A percentile compares a stretch with the other conserved stretches of the same genome.
Conservation (phyloP, 2,888 invertebrate species). For the Harpalus rufipes region DNA sequence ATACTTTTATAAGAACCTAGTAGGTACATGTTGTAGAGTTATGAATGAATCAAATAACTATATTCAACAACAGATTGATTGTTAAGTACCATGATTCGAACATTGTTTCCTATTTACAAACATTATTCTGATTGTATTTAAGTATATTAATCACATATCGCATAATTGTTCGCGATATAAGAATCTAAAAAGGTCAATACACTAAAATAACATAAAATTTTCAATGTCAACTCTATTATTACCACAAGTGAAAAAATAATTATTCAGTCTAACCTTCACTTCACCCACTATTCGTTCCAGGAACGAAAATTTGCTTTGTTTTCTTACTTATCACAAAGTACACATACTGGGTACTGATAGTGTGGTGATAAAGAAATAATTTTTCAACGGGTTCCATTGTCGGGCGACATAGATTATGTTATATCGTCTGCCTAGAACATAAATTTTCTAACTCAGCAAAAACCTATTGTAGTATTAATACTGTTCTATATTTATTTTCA, state of each 20-base stretch:
- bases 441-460: too few species aligned
- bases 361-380: not conserved
- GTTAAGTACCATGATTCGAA: not conserved
- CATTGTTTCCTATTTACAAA: constrained; percentile 23
- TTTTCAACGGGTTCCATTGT: constrained; percentile 1
- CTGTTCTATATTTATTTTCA: too few species aligned
- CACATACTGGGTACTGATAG: constrained; percentile 16
- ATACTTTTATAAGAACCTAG: too few species aligned
- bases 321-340: constrained; percentile 32
- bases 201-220: constrained; percentile 29
- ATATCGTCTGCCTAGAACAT: too few species aligned
- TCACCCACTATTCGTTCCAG: constrained; percentile 14
- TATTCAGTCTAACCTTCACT: constrained; percentile 12
- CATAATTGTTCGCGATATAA: constrained; percentile 25
- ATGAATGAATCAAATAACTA: too few species aligned
- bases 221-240: constrained; percentile 28
- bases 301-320: not conserved
- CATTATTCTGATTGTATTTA: not conserved
- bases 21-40: too few species aligned
- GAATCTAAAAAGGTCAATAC: constrained; percentile 28
- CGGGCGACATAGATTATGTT: not conserved
- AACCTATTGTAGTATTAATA: too few species aligned
- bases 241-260: not conserved
- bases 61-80: too few species aligned
- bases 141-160: constrained; percentile 10